phyloP scores from a whole-genome alignment of 2,888 invertebrate genomes.

The Hyppa rectilinea region DNA sequence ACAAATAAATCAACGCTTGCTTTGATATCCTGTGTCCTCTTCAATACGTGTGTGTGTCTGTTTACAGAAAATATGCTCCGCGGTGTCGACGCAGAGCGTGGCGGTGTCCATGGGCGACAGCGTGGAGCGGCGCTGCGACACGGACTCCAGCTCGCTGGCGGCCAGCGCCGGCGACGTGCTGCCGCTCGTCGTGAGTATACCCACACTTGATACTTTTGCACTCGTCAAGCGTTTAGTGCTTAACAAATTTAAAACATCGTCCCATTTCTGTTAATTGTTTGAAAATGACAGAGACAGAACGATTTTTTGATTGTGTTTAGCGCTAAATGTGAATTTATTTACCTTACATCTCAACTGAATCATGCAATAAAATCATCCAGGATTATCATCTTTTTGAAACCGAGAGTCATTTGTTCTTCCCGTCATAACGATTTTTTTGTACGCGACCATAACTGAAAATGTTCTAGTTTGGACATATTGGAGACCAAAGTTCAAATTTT shows the following conservation, averaged over 20 bases:
- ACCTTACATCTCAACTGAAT: not conserved
- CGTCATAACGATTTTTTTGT: too few species aligned
- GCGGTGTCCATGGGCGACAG: conserved; percentile 79
- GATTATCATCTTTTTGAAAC: not conserved
- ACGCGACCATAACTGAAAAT: too few species aligned
- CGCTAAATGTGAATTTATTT: too few species aligned
- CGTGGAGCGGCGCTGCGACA: conserved; percentile 63
- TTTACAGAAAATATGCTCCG: conserved; percentile 70
- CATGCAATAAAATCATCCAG: not conserved
- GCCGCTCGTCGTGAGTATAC: conserved; percentile 28
- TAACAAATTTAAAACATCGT: too few species aligned
- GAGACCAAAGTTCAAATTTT: too few species aligned
- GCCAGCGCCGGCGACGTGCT: conserved; percentile 63
- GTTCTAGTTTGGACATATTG: too few species aligned
- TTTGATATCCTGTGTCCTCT: not conserved
- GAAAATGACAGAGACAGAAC: too few species aligned
- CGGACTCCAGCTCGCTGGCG: conserved; percentile 38
- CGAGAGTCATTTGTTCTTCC: too few species aligned
- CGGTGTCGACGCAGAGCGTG: conserved; percentile 73
- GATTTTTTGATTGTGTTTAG: too few species aligned
- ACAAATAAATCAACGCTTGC: not conserved
- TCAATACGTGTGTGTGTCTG: not conserved
- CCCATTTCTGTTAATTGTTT: too few species aligned
- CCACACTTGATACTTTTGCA: too few species aligned
- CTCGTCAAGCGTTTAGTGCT: too few species aligned